Conservation (phyloP, 2,113 vertebrate genomes). For the Anhinga rufa region DNA sequence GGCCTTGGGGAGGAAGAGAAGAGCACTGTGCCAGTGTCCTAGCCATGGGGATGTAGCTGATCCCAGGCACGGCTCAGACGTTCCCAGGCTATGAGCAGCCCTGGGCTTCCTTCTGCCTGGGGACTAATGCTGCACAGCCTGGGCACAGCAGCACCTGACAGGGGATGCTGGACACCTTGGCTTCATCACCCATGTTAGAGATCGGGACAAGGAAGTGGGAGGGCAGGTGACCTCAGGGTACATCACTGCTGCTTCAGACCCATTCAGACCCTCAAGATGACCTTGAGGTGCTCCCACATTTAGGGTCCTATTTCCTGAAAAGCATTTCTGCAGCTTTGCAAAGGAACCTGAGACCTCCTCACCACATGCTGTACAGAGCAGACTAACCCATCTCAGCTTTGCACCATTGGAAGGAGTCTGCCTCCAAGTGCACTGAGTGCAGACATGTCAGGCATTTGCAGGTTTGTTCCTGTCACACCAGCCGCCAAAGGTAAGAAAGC, state of each 20-base stretch:
- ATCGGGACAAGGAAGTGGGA: neutral
- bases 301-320: neutral
- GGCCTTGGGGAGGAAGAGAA: slow-evolving; percentile 29
- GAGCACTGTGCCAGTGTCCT: neutral
- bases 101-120: neutral
- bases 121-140: neutral
- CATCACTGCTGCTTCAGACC: neutral
- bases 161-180: no score
- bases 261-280: neutral
- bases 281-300: neutral
- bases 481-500: neutral
- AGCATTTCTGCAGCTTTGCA: neutral
- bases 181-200: neutral
- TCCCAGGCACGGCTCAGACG: neutral
- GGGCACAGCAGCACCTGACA: neutral
- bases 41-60: neutral
- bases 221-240: neutral
- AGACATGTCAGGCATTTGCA: neutral
- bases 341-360: neutral
- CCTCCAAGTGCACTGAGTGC: accelerated
- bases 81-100: neutral
- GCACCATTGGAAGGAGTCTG: accelerated
- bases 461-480: neutral
- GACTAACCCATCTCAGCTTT: neutral
- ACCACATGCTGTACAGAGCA: neutral